Base-by-base conservation (phyloP, 2,797 vertebrate genomes). In the Paguma larvata region DNA sequence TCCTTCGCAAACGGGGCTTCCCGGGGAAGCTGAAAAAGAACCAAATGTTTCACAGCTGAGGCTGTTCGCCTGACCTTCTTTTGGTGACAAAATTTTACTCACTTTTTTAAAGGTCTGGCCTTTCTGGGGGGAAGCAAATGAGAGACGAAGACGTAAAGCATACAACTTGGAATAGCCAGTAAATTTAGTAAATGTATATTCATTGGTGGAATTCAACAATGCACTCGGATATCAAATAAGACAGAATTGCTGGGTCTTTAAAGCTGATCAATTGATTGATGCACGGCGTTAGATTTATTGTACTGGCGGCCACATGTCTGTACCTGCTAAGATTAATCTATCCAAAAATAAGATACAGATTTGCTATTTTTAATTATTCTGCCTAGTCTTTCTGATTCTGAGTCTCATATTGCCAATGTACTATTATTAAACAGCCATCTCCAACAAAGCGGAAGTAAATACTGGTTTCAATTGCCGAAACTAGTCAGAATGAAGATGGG, bases 1-100 rank as follows among this genome's bases (percentile, higher is more conserved):
- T 72, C 21, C n/a, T 92, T 73, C 89, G 70, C 83, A 91, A 89
- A 93, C 68, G 15, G 88, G 65, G 48, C 68, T 94, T 95, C 72
- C 72, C 68, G 56, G 62, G 56, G 87, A 96, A 78, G 51, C 68
- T 59, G 48, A 70, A 91, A 89, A 90, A 56, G 32, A 72, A 93
- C 67, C 83, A 91, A 89, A 63, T 41, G 68, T 62, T 77, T 89
- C 85, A 68, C 82, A 70, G 38, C 51, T 88, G 38, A 91, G 19
- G 25, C 32, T 62, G 32, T 68, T 63, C 65, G 67, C 41, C 34
- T 73, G 68, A 41, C 56, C 27, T 89, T 53, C 62, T 48, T 44
- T 18, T 30, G 13, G 38, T 67, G 82, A 67, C 8, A 83, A 38
- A 90, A 92, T 80, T 48, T 48, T 87, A 95, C 5, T 16, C 9